Evolutionary conservation across 2,888 invertebrate genomes (phyloP).

Genomic region (Trissonchulus sp.): DNA sequence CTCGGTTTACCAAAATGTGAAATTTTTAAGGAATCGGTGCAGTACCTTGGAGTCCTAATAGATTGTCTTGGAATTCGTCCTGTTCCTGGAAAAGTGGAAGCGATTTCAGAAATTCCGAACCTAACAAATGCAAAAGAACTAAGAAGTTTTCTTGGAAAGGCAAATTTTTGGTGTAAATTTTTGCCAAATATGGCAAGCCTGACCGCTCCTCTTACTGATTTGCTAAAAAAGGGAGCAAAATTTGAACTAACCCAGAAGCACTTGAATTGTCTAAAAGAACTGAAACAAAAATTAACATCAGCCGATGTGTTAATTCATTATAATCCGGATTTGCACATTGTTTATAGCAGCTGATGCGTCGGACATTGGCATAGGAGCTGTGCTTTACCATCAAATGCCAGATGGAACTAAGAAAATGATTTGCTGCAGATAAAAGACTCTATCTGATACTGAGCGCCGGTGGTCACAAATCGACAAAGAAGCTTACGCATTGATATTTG

Average conservation of each 20-base stretch:
- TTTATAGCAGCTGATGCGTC: constrained; percentile 49
- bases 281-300: constrained; percentile 39
- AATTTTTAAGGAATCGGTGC: neutral
- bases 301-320: constrained; percentile 41
- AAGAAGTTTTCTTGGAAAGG: neutral
- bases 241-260: neutral
- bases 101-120: neutral
- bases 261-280: neutral
- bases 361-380: constrained; percentile 38
- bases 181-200: neutral
- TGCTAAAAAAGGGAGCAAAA: neutral
- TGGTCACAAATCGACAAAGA: constrained; percentile 43
- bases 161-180: neutral
- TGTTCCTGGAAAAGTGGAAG: neutral
- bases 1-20: neutral
- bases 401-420: constrained; percentile 41
- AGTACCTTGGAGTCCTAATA: neutral
- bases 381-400: constrained; percentile 43
- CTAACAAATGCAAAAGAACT: neutral
- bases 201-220: neutral
- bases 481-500: constrained; percentile 51
- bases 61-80: neutral
- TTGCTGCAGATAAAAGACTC: constrained; percentile 44
- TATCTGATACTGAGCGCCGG: constrained; percentile 48
- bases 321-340: constrained; percentile 39